A percentile compares a stretch with the other conserved stretches of the same genome.
phyloP scores from a whole-genome alignment of 2,797 vertebrate species.

The Gymnoscopelus braueri region DNA sequence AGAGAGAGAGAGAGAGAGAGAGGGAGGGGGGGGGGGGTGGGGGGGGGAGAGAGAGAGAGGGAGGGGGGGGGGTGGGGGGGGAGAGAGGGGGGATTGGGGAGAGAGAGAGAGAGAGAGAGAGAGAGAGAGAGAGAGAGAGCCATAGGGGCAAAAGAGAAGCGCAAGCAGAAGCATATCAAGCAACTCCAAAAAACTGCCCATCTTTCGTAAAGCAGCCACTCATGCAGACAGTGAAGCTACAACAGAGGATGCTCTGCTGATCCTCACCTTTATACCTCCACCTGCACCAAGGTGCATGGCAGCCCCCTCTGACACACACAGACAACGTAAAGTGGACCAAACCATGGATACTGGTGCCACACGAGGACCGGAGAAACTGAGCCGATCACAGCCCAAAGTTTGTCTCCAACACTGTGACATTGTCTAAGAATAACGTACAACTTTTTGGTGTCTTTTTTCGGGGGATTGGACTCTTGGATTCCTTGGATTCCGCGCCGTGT shows the following conservation, averaged over 20 bases:
- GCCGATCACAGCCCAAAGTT: conserved; percentile 58
- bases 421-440: conserved; percentile 46
- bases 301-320: conserved; percentile 28
- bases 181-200: conserved; percentile 27
- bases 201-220: conserved; percentile 71
- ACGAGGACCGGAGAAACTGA: conserved; percentile 71
- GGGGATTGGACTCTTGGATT: conserved; percentile 57
- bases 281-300: conserved; percentile 8
- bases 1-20: conserved; percentile 24
- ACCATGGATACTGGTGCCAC: conserved; percentile 73
- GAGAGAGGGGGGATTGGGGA: neutral
- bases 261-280: conserved; percentile 34
- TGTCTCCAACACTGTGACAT: conserved; percentile 44
- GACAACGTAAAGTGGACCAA: conserved; percentile 65
- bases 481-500: conserved; percentile 55
- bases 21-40: neutral
- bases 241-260: conserved; percentile 57
- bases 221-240: conserved; percentile 31
- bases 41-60: neutral
- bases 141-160: neutral
- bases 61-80: neutral
- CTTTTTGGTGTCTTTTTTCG: conserved; percentile 43
- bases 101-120: conserved; percentile 5
- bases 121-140: neutral
- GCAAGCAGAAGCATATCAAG: no score